Percentiles rank a stretch among this genome's conserved stretches.
phyloP scores from a whole-genome alignment of 2,113 vertebrate species.

The Coracopsis vasa region DNA sequence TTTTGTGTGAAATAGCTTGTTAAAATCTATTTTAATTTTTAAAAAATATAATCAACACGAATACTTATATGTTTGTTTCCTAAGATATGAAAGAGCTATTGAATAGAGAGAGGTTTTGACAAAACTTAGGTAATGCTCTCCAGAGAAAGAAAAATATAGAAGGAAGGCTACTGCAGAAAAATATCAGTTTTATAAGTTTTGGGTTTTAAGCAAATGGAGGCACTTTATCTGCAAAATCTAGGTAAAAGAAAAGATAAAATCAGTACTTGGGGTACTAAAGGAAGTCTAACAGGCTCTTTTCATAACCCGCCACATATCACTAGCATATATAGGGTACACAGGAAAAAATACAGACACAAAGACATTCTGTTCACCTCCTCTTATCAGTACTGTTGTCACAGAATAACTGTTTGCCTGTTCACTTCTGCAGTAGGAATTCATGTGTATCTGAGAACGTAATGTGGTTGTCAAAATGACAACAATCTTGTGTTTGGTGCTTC shows the following conservation, averaged over 20 bases:
- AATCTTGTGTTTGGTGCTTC: constrained; percentile 13
- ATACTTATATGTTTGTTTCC: background rate
- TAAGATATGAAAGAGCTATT: background rate
- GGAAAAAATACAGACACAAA: background rate
- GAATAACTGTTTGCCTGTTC: constrained; percentile 34
- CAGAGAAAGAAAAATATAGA: background rate
- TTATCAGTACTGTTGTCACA: constrained; percentile 53
- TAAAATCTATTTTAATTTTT: background rate
- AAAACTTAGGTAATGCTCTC: background rate
- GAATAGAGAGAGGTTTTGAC: background rate
- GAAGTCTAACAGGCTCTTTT: background rate
- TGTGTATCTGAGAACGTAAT: constrained; percentile 41
- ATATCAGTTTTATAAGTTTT: background rate
- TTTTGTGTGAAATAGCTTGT: background rate
- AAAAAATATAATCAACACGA: background rate
- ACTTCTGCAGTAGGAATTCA: constrained; percentile 44
- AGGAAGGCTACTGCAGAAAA: background rate
- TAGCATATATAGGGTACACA: background rate
- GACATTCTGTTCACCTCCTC: constrained; percentile 17
- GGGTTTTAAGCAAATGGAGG: background rate
- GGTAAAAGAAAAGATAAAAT: background rate
- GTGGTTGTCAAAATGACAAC: constrained; percentile 48
- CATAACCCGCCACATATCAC: background rate
- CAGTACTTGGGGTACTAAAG: background rate
- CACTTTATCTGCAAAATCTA: background rate